Conservation (phyloP, 2,113 vertebrate genomes). For the Chloropsis hardwickii region DNA sequence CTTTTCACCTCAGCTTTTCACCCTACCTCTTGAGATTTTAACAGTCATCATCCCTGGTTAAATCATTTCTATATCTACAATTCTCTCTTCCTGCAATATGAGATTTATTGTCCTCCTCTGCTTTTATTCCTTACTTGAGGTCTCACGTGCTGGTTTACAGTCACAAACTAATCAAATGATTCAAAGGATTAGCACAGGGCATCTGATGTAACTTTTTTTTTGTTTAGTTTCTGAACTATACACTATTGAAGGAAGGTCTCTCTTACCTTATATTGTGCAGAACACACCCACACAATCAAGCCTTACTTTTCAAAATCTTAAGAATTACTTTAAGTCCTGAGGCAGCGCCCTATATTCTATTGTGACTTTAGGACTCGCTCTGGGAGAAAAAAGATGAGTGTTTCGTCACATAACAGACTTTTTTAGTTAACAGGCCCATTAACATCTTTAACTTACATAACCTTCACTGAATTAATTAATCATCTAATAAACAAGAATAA, state of each 20-base stretch:
- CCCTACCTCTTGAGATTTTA: background rate
- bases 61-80: background rate
- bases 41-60: background rate
- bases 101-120: background rate
- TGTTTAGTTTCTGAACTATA: background rate
- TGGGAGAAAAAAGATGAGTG: background rate
- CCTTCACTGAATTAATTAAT: background rate
- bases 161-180: background rate
- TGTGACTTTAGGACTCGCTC: background rate
- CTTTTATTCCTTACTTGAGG: background rate
- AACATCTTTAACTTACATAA: constrained; percentile 14
- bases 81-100: background rate
- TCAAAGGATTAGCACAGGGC: background rate
- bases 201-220: background rate
- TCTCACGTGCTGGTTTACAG: background rate
- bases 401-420: background rate
- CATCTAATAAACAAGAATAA: background rate
- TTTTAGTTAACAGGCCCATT: background rate
- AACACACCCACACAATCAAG: background rate
- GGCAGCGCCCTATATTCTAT: background rate
- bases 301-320: background rate
- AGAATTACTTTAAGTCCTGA: background rate
- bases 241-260: background rate
- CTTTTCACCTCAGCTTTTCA: background rate
- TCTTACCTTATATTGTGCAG: background rate